Conservation (phyloP, 92 coral and sea anemone species). For the Zoanthus solanderi region DNA sequence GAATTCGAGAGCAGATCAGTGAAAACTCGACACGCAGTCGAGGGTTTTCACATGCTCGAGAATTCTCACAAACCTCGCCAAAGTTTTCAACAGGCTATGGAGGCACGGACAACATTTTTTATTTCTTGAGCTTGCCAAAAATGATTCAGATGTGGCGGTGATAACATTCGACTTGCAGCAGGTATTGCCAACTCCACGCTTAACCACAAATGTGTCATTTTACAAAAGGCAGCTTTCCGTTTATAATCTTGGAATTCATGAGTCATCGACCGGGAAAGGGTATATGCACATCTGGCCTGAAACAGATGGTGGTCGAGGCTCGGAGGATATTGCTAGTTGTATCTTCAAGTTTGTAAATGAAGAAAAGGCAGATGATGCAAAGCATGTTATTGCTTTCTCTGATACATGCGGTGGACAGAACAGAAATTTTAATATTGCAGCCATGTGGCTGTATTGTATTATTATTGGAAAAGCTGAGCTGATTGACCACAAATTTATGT, state of each 20-base stretch:
- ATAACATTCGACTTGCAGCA: constrained; percentile 31
- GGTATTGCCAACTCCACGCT: constrained; percentile 34
- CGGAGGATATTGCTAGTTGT: constrained; percentile 37
- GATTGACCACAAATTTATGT: constrained; percentile 44
- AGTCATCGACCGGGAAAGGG: constrained; percentile 37
- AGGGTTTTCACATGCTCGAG: too few species aligned
- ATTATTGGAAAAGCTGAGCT: constrained; percentile 21
- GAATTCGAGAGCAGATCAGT: too few species aligned
- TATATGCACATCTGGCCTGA: constrained; percentile 51
- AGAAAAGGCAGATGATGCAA: constrained; percentile 35
- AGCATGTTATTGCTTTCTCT: constrained; percentile 37
- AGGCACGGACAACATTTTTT: too few species aligned
- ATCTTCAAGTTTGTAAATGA: constrained; percentile 39
- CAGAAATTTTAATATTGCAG: constrained; percentile 34
- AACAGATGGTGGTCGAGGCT: constrained; percentile 39
- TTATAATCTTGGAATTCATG: constrained; percentile 32
- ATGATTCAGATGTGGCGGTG: constrained; percentile 19
- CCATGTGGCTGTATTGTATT: constrained; percentile 36
- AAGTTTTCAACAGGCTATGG: too few species aligned
- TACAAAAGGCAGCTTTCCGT: constrained; percentile 57
- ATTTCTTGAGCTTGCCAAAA: constrained; percentile 20
- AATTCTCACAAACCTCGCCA: too few species aligned
- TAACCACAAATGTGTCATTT: constrained; percentile 20
- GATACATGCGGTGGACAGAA: constrained; percentile 49
- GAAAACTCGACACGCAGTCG: too few species aligned